These are phyloP conservation scores for Scaptomyza flava DNA, from an alignment of 2,888 invertebrate genomes.

Conservation along the genomic window DNA sequence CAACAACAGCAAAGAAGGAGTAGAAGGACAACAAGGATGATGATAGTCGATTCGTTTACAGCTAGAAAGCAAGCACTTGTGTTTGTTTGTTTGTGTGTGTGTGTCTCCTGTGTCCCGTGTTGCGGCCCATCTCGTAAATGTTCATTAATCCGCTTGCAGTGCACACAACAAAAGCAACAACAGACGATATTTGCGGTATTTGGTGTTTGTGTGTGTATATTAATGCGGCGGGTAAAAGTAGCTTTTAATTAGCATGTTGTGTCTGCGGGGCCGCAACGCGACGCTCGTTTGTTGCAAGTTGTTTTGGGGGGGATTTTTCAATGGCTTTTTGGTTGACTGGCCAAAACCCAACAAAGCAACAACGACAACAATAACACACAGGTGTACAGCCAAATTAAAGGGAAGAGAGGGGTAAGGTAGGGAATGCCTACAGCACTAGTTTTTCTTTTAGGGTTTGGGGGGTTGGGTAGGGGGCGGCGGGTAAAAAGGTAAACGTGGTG, in stretches of 20 bases:
- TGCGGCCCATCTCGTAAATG: conserved; percentile 42
- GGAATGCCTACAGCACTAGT: conserved; percentile 15
- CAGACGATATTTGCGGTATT: conserved; percentile 56
- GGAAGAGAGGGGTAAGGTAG: neutral
- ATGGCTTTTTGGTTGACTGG: conserved; percentile 70
- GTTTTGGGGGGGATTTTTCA: conserved; percentile 56
- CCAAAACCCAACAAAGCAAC: conserved; percentile 9
- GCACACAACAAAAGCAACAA: conserved; percentile 37
- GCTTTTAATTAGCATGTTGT: conserved; percentile 78
- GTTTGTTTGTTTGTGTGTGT: neutral
- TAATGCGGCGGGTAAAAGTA: conserved; percentile 76
- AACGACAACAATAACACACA: conserved; percentile 10
- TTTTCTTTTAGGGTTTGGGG: neutral
- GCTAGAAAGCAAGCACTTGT: conserved; percentile 24
- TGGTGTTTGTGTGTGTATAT: conserved; percentile 54
- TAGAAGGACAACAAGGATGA: conserved; percentile 35
- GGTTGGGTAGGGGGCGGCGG: neutral
- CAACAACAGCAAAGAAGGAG: too few relatives aligned
- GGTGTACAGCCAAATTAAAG: conserved; percentile 1
- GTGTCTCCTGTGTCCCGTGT: conserved; percentile 12
- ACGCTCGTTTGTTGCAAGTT: conserved; percentile 60
- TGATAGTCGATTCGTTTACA: conserved; percentile 50
- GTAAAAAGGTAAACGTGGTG: neutral
- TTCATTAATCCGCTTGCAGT: conserved; percentile 58
- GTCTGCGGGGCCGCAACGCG: conserved; percentile 61